These are phyloP conservation scores for Strongylocentrotus purpuratus DNA, from an alignment of 35 echinoderm and acorn worm species.

Conservation along the genomic window DNA sequence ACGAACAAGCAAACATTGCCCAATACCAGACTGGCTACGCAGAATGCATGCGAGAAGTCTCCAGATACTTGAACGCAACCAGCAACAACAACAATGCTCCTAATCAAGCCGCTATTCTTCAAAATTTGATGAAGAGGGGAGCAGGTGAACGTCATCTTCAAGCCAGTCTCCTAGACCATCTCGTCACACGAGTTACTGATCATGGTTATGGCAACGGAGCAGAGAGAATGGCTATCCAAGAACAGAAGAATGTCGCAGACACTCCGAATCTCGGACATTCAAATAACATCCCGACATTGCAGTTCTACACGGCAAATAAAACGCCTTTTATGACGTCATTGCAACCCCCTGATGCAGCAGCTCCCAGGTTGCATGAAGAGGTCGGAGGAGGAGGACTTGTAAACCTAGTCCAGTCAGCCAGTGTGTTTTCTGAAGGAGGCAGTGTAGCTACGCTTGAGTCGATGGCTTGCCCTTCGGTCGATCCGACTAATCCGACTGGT, in stretches of 20 bases:
- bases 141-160: constrained; percentile 45
- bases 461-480: neutral
- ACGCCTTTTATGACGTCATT: neutral
- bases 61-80: constrained; percentile 56
- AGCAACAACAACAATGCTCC: neutral
- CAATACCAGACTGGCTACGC: constrained; percentile 83
- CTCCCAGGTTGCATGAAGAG: neutral
- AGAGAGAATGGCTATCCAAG: neutral
- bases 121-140: neutral
- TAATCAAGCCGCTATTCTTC: neutral
- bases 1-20: constrained; percentile 24
- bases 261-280: neutral
- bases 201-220: neutral
- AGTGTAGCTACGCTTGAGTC: neutral
- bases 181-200: constrained; percentile 33
- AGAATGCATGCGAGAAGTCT: constrained; percentile 81
- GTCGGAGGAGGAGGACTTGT: neutral
- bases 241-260: neutral
- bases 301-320: neutral
- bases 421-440: neutral
- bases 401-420: neutral
- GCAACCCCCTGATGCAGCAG: neutral
- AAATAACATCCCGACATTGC: neutral
- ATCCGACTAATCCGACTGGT: neutral
- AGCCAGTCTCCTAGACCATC: constrained; percentile 46